Conservation (phyloP, 2,888 invertebrate species). For the Myathropa florea region DNA sequence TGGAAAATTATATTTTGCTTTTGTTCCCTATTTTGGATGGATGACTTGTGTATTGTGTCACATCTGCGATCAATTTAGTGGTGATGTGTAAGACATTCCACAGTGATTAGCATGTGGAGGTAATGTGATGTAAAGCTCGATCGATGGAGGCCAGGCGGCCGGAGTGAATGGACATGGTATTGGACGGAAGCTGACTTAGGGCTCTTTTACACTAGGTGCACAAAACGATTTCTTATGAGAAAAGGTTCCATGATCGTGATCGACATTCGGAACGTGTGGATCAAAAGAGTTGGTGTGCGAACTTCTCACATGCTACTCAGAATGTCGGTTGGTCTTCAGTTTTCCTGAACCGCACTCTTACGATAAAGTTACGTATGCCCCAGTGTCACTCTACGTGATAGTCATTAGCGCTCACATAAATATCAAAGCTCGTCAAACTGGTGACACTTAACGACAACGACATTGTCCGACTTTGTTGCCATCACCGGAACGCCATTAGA, state of each 20-base stretch:
- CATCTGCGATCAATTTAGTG: neutral
- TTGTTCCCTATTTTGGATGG: neutral
- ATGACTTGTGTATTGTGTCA: neutral
- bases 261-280: too few relatives aligned
- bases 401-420: neutral
- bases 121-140: neutral
- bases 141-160: neutral
- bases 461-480: neutral
- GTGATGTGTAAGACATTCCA: neutral
- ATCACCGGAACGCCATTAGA: too few relatives aligned
- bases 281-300: too few relatives aligned
- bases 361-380: too few relatives aligned
- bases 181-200: too few relatives aligned
- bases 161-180: too few relatives aligned
- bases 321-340: too few relatives aligned
- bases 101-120: neutral
- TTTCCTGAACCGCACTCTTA: too few relatives aligned
- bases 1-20: neutral
- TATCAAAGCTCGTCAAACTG: neutral
- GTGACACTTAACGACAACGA: neutral
- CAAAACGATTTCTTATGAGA: too few relatives aligned
- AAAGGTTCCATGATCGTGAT: too few relatives aligned
- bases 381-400: neutral
- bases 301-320: too few relatives aligned
- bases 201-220: too few relatives aligned